Evolutionary conservation across 2,797 vertebrate species (phyloP).

Genomic region (Platyrinchus mystaceus): DNA sequence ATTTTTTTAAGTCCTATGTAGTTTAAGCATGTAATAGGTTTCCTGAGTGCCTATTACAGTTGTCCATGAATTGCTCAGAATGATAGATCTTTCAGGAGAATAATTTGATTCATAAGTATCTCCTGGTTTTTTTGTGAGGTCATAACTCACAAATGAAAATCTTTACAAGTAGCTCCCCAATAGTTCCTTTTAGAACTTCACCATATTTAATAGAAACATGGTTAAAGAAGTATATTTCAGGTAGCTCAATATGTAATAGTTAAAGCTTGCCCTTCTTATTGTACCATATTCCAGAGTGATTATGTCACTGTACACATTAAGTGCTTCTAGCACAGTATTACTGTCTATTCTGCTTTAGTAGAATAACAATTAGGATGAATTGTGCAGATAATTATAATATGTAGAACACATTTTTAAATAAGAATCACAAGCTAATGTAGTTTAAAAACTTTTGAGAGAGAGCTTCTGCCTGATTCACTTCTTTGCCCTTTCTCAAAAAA

Average conservation of each 20-base stretch:
- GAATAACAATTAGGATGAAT: background rate
- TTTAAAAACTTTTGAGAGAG: background rate
- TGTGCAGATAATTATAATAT: background rate
- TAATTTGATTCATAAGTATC: background rate
- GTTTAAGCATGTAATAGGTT: background rate
- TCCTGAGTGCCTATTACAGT: background rate
- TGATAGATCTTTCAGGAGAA: background rate
- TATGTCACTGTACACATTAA: background rate
- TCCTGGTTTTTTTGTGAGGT: fast-evolving
- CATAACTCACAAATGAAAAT: background rate
- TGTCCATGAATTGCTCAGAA: background rate
- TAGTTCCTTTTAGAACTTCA: background rate
- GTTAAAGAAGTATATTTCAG: background rate
- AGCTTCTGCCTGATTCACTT: background rate
- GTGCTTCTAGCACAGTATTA: background rate
- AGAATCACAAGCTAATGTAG: background rate
- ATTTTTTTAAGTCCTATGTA: background rate
- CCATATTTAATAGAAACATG: background rate
- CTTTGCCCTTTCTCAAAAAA: background rate
- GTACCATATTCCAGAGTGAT: background rate
- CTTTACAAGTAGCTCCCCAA: background rate
- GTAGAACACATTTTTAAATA: background rate
- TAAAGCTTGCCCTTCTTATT: background rate
- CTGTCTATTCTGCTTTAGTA: background rate
- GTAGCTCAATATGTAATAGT: background rate